Evolutionary conservation across 2,797 vertebrate genomes (phyloP).

Genomic region (Danio kyathit): DNA sequence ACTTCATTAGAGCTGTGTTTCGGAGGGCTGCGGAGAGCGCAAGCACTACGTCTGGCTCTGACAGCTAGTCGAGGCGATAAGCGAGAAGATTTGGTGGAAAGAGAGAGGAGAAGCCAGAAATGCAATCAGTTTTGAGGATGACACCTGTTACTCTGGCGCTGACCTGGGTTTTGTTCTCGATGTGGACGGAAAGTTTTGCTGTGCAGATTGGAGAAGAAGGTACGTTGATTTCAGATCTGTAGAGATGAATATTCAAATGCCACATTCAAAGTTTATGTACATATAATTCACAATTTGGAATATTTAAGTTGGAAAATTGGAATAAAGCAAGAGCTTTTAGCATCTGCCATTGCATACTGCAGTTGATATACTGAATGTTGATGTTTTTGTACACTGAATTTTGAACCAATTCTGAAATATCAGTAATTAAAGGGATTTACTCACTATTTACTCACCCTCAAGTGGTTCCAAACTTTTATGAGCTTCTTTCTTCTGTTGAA

Average conservation of each 20-base stretch:
- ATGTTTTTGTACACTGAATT: too few relatives aligned
- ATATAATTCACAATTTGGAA: neutral
- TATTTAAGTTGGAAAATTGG: neutral
- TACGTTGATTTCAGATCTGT: conserved; percentile 29
- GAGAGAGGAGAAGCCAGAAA: conserved; percentile 54
- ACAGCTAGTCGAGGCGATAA: conserved; percentile 65
- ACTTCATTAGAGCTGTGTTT: conserved; percentile 75
- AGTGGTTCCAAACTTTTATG: too few relatives aligned
- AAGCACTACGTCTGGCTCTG: conserved; percentile 69
- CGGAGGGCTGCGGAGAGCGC: conserved; percentile 63
- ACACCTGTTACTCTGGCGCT: conserved; percentile 66
- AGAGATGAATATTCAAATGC: neutral
- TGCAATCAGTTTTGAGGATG: conserved; percentile 69
- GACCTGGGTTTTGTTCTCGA: conserved; percentile 69
- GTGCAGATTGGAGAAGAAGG: conserved; percentile 62
- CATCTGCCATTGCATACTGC: too few relatives aligned
- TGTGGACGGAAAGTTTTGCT: conserved; percentile 63
- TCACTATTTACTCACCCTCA: too few relatives aligned
- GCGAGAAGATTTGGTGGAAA: conserved; percentile 61
- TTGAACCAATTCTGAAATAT: too few relatives aligned
- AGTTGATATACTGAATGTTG: too few relatives aligned
- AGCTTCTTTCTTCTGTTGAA: too few relatives aligned
- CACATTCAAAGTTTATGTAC: neutral
- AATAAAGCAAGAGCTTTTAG: neutral
- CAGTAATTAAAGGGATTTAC: too few relatives aligned